Evolutionary conservation across 2,797 vertebrate genomes (phyloP).

Genomic region (Amazona ochrocephala): DNA sequence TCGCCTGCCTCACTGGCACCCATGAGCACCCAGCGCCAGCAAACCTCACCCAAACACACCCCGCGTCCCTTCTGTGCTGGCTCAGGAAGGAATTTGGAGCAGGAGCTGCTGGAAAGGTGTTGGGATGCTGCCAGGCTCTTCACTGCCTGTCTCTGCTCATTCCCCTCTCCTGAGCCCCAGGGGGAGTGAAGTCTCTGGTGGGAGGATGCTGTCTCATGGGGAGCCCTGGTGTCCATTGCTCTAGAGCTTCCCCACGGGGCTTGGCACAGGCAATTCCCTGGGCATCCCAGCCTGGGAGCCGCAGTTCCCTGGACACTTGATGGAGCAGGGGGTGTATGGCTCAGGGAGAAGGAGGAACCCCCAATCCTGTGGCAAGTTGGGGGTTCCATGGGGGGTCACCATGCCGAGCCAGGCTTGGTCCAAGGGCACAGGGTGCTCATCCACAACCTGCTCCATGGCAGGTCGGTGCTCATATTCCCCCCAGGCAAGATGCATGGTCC

Average conservation of each 20-base stretch:
- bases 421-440: rapidly evolving
- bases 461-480: not conserved
- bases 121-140: not conserved
- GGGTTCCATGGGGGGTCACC: not conserved
- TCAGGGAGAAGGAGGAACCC: not conserved
- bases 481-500: rapidly evolving
- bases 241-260: not conserved
- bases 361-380: rapidly evolving
- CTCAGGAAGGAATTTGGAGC: not conserved
- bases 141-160: not conserved
- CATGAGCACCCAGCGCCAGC: not conserved
- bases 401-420: not conserved
- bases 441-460: rapidly evolving
- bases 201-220: rapidly evolving
- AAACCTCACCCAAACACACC: not conserved
- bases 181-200: rapidly evolving
- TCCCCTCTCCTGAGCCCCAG: not conserved
- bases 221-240: not conserved
- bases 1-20: rapidly evolving
- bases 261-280: not conserved
- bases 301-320: not conserved
- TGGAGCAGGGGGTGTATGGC: not conserved
- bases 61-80: not conserved
- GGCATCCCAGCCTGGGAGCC: not conserved
- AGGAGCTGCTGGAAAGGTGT: not conserved